Evolutionary conservation across 1,140 invertebrate genomes (phyloP).

Genomic region (Berghia stephanieae): DNA sequence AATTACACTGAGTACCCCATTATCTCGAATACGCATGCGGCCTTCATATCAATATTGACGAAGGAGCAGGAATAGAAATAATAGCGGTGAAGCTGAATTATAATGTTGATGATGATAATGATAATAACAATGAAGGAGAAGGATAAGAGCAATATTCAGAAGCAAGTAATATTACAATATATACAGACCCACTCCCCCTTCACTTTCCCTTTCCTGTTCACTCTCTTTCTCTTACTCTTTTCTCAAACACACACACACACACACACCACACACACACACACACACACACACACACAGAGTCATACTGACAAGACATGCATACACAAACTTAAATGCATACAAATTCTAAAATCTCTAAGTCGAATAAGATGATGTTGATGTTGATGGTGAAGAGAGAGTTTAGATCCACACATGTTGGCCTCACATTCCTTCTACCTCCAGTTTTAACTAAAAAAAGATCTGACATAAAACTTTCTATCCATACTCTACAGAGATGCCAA

Average conservation of each 20-base stretch:
- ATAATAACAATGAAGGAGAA: background rate
- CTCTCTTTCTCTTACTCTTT: no score
- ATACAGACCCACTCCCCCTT: no score
- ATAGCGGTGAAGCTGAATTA: background rate
- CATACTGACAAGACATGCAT: background rate
- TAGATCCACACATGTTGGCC: background rate
- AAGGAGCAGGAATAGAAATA: background rate
- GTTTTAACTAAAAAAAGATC: no score
- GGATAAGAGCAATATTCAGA: no score
- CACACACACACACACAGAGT: slow-evolving; percentile 15
- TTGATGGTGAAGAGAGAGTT: background rate
- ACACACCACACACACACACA: background rate
- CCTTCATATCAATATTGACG: no score
- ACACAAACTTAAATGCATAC: background rate
- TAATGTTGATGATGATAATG: no score
- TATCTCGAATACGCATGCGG: no score
- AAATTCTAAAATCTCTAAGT: background rate
- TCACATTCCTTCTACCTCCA: background rate
- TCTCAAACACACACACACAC: slow-evolving; percentile 17
- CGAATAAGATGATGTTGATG: background rate
- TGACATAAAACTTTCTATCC: no score
- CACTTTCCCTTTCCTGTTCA: background rate
- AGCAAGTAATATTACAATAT: no score
- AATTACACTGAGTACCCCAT: no score
- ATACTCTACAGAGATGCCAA: no score